A percentile compares a stretch with the other conserved stretches of the same genome.
phyloP scores from a whole-genome alignment of 2,797 vertebrate genomes.

The Enteromius afrohamiltoni region DNA sequence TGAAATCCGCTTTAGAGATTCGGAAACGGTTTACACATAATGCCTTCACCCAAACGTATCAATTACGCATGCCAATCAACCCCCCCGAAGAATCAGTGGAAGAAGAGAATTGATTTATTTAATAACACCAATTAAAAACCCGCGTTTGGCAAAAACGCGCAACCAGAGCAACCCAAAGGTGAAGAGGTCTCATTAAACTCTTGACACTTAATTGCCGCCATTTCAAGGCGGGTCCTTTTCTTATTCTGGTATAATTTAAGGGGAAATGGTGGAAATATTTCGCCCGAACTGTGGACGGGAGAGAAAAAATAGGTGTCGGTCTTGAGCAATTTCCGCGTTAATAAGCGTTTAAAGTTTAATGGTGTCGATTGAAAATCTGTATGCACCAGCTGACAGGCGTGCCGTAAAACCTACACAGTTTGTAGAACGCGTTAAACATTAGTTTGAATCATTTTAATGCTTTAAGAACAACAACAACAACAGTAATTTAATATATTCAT shows the following conservation, averaged over 20 bases:
- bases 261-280: slow-evolving; percentile 75
- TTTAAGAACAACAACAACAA: background rate
- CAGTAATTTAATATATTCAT: background rate
- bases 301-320: background rate
- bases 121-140: slow-evolving; percentile 88
- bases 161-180: slow-evolving; percentile 77
- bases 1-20: slow-evolving; percentile 67
- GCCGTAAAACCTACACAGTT: background rate
- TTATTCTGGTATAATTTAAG: slow-evolving; percentile 73
- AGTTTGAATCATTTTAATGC: background rate
- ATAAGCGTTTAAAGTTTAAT: background rate
- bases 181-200: slow-evolving; percentile 87
- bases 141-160: slow-evolving; percentile 75
- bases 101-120: slow-evolving; percentile 82
- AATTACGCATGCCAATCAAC: slow-evolving; percentile 80
- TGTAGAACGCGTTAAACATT: background rate
- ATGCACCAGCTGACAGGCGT: background rate
- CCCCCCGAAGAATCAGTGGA: slow-evolving; percentile 66
- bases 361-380: background rate
- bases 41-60: slow-evolving; percentile 65
- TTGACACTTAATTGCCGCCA: slow-evolving; percentile 85
- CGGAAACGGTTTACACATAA: slow-evolving; percentile 63
- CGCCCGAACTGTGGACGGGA: slow-evolving; percentile 45
- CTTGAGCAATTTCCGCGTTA: slow-evolving; percentile 5
- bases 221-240: slow-evolving; percentile 75